Evolutionary conservation across 2,888 invertebrate species (phyloP).

Genomic region (Cenopis cana): DNA sequence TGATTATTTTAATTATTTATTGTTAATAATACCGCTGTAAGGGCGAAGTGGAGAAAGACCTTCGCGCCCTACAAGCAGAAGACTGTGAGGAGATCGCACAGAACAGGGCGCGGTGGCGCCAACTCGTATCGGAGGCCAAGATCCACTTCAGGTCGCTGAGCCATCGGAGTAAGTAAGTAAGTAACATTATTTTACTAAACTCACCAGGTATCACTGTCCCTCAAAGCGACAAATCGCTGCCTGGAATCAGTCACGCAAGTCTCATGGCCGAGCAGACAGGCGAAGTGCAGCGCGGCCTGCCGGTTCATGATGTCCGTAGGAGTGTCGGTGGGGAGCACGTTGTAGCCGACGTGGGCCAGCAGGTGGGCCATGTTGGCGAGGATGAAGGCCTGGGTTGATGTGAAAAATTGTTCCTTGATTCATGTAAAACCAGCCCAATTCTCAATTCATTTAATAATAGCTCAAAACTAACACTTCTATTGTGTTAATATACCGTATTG

Average conservation of each 20-base stretch:
- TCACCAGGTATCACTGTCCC: constrained; percentile 56
- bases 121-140: too few relatives aligned
- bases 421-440: not conserved
- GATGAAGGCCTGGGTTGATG: constrained; percentile 60
- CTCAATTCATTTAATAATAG: too few relatives aligned
- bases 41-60: too few relatives aligned
- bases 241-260: constrained; percentile 81
- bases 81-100: too few relatives aligned
- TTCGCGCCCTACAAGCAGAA: too few relatives aligned
- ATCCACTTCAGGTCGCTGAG: too few relatives aligned
- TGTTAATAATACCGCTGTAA: too few relatives aligned
- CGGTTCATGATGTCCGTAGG: constrained; percentile 76
- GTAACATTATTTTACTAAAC: too few relatives aligned
- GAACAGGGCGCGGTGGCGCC: too few relatives aligned
- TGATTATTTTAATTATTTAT: not conserved
- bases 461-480: too few relatives aligned
- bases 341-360: constrained; percentile 63
- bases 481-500: too few relatives aligned
- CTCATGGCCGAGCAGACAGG: constrained; percentile 86
- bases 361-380: constrained; percentile 68
- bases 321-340: constrained; percentile 58
- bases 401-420: not conserved
- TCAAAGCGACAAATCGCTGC: constrained; percentile 60
- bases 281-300: constrained; percentile 84
- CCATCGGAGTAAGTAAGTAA: too few relatives aligned